Conservation (phyloP, 2,888 invertebrate genomes). For the Lydus trimaculatus region DNA sequence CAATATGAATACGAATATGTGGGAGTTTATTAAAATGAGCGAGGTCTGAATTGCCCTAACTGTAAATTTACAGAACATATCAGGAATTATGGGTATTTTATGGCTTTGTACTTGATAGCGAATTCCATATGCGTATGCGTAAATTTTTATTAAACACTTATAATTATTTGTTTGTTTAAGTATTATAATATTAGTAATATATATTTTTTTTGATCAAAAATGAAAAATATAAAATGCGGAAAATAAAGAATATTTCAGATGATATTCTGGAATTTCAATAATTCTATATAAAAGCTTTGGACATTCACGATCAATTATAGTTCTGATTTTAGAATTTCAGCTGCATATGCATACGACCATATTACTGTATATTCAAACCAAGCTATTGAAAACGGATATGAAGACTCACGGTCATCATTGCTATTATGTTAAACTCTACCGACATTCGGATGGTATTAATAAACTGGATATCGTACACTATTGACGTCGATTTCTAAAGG, state of each 20-base stretch:
- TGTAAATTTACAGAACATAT: constrained; percentile 54
- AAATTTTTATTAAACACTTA: constrained; percentile 41
- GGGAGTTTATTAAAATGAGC: constrained; percentile 52
- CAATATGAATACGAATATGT: constrained; percentile 59
- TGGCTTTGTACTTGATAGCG: constrained; percentile 52
- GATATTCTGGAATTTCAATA: background rate
- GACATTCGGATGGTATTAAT: background rate
- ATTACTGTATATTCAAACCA: background rate
- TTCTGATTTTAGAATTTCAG: background rate
- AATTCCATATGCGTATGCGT: constrained; percentile 49
- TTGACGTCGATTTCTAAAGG: background rate
- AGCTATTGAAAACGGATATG: background rate
- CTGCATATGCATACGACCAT: background rate
- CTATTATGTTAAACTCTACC: background rate
- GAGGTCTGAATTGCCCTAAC: constrained; percentile 51
- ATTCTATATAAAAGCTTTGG: background rate
- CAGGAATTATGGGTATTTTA: constrained; percentile 58
- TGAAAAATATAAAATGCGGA: background rate
- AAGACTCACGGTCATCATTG: background rate
- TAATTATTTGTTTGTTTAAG: constrained; percentile 33
- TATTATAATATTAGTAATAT: constrained; percentile 18
- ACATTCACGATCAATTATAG: background rate
- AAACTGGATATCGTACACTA: background rate
- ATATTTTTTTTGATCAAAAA: background rate
- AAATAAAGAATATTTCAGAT: background rate